Percentiles rank a stretch among this genome's conserved stretches.
These are phyloP conservation scores for Eupithecia inturbata DNA, from an alignment of 2,888 invertebrate genomes.

Conservation along the genomic window DNA sequence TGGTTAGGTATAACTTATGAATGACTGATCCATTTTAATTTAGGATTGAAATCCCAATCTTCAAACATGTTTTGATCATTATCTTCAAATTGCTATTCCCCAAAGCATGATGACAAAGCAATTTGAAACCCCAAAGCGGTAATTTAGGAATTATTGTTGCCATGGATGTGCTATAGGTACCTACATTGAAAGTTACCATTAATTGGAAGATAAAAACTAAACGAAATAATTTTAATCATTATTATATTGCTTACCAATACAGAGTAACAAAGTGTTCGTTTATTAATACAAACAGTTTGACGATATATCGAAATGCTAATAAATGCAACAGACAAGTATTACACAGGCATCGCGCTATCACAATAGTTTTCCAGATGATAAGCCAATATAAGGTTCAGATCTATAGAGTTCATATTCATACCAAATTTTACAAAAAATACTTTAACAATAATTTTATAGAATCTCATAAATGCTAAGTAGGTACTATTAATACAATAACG, in stretches of 20 bases:
- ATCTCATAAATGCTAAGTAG: conserved; percentile 82
- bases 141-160: neutral
- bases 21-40: neutral
- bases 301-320: conserved; percentile 78
- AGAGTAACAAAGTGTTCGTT: conserved; percentile 79
- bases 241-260: conserved; percentile 83
- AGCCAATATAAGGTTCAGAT: conserved; percentile 78
- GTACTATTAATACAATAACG: conserved; percentile 76
- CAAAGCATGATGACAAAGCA: neutral
- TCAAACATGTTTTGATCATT: neutral
- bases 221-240: conserved; percentile 68
- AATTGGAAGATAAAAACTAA: conserved; percentile 42
- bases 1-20: too few species aligned
- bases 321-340: conserved; percentile 78
- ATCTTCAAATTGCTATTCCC: neutral
- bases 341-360: conserved; percentile 80
- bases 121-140: neutral
- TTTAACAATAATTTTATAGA: conserved; percentile 74
- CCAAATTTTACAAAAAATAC: conserved; percentile 74
- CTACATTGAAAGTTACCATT: neutral
- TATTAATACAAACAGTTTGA: conserved; percentile 74
- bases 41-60: neutral
- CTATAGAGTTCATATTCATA: conserved; percentile 69
- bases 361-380: conserved; percentile 68
- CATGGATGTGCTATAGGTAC: neutral